Conservation (phyloP, 2,113 vertebrate genomes). For the Trichomycterus rosablanca region DNA sequence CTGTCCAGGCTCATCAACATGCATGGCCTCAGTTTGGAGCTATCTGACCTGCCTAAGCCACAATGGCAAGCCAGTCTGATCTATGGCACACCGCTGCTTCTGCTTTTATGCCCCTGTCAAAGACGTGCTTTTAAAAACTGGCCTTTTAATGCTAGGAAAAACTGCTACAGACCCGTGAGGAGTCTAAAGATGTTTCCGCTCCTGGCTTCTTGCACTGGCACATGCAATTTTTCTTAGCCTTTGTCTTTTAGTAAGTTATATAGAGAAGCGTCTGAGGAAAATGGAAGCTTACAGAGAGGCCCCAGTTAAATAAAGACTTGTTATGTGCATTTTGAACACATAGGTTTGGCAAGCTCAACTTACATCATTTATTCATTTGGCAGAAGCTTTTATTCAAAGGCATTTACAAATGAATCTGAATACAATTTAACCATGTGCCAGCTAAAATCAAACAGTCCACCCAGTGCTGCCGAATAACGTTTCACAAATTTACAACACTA, state of each 20-base stretch:
- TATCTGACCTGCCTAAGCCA: conserved; percentile 53
- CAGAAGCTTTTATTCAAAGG: conserved; percentile 11
- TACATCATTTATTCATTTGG: conserved; percentile 28
- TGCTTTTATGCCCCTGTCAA: conserved; percentile 50
- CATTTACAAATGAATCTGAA: background rate
- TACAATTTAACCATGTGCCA: conserved; percentile 15
- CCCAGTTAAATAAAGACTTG: conserved; percentile 8
- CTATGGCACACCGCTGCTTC: conserved; percentile 53
- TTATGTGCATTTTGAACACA: conserved; percentile 11
- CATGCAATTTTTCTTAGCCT: conserved; percentile 19
- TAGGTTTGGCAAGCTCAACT: conserved; percentile 19
- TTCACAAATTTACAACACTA: background rate
- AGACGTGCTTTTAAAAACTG: conserved; percentile 48
- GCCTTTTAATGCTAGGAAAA: conserved; percentile 39
- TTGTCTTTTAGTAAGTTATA: conserved; percentile 11
- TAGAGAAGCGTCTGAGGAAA: background rate
- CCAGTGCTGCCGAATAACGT: background rate
- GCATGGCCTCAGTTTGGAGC: conserved; percentile 55
- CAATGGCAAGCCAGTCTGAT: conserved; percentile 58
- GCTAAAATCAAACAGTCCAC: too few species aligned
- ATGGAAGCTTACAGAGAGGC: conserved; percentile 15
- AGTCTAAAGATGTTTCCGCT: conserved; percentile 27
- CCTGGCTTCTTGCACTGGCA: conserved; percentile 21
- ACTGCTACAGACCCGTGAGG: conserved; percentile 26
- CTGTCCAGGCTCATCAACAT: conserved; percentile 62